A percentile compares a stretch with the other conserved stretches of the same genome.
Evolutionary conservation across 92 coral and sea anemone genomes (phyloP).

Genomic region (Muricea muricata): DNA sequence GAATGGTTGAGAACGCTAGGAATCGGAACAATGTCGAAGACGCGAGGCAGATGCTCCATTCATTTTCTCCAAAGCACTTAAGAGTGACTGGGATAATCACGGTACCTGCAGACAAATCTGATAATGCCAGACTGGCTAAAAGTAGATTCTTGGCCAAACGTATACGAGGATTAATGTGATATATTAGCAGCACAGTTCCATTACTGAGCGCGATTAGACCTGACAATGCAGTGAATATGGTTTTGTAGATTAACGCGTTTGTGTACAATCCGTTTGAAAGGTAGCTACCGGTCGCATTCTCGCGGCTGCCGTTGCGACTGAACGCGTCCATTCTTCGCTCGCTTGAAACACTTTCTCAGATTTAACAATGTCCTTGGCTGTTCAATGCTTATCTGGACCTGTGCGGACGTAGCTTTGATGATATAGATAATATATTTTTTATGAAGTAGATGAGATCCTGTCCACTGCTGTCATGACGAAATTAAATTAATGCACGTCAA

Average conservation of each 20-base stretch:
- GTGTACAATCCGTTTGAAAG: not conserved
- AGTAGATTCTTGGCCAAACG: slow-evolving; percentile 30
- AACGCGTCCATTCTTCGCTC: not conserved
- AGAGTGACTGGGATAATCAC: slow-evolving; percentile 7
- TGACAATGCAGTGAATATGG: not conserved
- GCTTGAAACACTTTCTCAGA: not conserved
- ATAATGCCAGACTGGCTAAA: slow-evolving; percentile 19
- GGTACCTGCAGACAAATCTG: slow-evolving; percentile 13
- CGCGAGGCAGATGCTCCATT: slow-evolving; percentile 4
- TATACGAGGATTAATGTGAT: not conserved
- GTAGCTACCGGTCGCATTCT: not conserved
- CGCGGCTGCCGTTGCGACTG: not conserved
- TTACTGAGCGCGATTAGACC: slow-evolving; percentile 20
- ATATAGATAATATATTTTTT: not conserved
- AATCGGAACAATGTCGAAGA: slow-evolving; percentile 30
- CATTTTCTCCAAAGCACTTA: not conserved
- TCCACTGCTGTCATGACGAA: not conserved
- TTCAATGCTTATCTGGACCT: not conserved
- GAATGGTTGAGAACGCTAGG: slow-evolving; percentile 22
- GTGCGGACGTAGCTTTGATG: not conserved
- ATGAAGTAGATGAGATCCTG: not conserved
- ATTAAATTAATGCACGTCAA: not conserved
- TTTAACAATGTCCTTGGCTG: not conserved
- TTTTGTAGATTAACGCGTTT: not conserved
- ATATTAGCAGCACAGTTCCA: slow-evolving; percentile 2